A percentile compares a stretch with the other conserved stretches of the same genome.
Evolutionary conservation across 2,888 invertebrate genomes (phyloP).

Genomic region (Aromia moschata): DNA sequence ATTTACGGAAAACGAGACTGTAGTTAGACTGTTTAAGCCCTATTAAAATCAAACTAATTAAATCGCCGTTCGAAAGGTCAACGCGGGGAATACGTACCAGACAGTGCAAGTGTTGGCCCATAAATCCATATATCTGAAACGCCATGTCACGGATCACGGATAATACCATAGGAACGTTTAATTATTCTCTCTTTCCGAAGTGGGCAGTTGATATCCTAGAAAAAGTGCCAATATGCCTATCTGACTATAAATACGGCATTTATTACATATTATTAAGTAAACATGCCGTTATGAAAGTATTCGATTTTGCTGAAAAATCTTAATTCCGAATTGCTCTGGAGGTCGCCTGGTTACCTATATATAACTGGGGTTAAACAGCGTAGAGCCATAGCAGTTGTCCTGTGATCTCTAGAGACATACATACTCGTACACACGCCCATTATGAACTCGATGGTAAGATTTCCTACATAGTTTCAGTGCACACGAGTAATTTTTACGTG

Average conservation of each 20-base stretch:
- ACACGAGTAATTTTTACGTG: too few species aligned
- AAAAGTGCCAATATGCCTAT: neutral
- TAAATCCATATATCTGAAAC: too few species aligned
- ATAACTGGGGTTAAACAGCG: slow-evolving; percentile 1
- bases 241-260: neutral
- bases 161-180: neutral
- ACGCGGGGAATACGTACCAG: too few species aligned
- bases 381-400: slow-evolving; percentile 5
- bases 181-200: neutral
- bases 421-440: slow-evolving; percentile 3
- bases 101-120: too few species aligned
- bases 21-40: too few species aligned
- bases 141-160: slow-evolving; percentile 2
- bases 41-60: too few species aligned
- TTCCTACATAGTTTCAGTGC: too few species aligned
- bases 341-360: slow-evolving; percentile 14
- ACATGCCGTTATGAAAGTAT: slow-evolving; percentile 21
- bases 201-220: neutral
- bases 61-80: too few species aligned
- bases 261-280: slow-evolving; percentile 14
- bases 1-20: too few species aligned
- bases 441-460: slow-evolving; percentile 23
- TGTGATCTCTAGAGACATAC: slow-evolving; percentile 8
- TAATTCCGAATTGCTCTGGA: slow-evolving; percentile 11
- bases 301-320: slow-evolving; percentile 14